phyloP scores from a whole-genome alignment of 2,797 vertebrate genomes.

The Anableps anableps region DNA sequence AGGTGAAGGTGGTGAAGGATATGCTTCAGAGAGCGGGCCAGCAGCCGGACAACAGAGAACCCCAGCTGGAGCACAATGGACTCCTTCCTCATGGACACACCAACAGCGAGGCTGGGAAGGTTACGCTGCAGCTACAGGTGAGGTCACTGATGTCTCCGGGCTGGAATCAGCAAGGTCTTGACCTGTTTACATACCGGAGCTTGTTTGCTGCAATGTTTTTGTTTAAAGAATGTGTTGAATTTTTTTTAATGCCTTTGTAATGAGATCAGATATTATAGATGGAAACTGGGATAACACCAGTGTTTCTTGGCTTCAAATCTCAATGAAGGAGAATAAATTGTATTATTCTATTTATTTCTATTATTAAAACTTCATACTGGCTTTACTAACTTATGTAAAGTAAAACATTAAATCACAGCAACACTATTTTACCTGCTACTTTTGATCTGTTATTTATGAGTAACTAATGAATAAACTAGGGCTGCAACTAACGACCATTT shows the following conservation, averaged over 20 bases:
- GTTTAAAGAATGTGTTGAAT: not conserved
- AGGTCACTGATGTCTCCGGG: slow-evolving; percentile 4
- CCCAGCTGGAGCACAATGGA: slow-evolving; percentile 73
- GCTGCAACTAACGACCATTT: not conserved
- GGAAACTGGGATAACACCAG: not conserved
- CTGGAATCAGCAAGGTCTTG: not conserved
- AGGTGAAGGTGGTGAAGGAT: slow-evolving; percentile 86
- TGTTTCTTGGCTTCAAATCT: not conserved
- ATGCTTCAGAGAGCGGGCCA: slow-evolving; percentile 71
- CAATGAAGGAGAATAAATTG: not conserved
- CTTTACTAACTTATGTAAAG: no score
- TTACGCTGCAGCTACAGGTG: slow-evolving; percentile 85
- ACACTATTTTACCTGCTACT: not conserved
- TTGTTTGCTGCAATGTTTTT: not conserved
- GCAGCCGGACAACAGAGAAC: slow-evolving; percentile 24
- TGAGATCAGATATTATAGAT: not conserved
- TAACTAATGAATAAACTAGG: not conserved
- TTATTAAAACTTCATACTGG: no score
- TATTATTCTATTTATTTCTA: not conserved
- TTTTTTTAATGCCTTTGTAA: not conserved
- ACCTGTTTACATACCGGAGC: not conserved
- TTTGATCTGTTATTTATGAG: not conserved
- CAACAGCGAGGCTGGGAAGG: slow-evolving; percentile 77
- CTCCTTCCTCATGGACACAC: slow-evolving; percentile 71
- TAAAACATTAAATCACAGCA: not conserved